phyloP scores from a whole-genome alignment of 2,888 invertebrate genomes.

The Nomada fabriciana region DNA sequence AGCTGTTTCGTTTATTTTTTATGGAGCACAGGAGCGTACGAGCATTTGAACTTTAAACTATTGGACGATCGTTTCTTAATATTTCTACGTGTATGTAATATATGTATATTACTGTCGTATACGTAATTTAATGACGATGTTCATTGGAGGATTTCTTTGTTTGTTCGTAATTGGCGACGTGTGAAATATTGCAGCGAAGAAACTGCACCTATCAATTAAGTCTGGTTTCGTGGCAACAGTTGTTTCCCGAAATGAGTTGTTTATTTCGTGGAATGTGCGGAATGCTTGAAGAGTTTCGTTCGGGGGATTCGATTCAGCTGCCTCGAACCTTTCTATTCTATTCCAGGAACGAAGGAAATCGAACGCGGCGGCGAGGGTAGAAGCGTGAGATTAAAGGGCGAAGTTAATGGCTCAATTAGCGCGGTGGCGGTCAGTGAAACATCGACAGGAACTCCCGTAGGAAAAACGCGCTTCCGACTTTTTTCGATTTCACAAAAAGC shows the following conservation, averaged over 20 bases:
- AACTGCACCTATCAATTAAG: not conserved
- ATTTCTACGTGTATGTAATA: too few relatives aligned
- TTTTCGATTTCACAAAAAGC: slow-evolving; percentile 44
- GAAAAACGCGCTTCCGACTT: slow-evolving; percentile 62
- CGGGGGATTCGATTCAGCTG: slow-evolving; percentile 49
- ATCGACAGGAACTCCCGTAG: slow-evolving; percentile 38
- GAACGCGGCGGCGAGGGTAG: slow-evolving; percentile 54
- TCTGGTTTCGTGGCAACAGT: not conserved
- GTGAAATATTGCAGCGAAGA: not conserved
- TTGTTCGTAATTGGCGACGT: not conserved
- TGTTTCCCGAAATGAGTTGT: slow-evolving; percentile 3
- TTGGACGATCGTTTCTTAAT: too few relatives aligned
- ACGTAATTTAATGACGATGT: too few relatives aligned
- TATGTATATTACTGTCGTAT: too few relatives aligned
- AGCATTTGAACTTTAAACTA: too few relatives aligned
- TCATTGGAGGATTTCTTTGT: not conserved
- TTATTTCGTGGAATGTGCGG: slow-evolving; percentile 12
- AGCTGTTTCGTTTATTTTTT: too few relatives aligned
- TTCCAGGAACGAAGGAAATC: slow-evolving; percentile 68
- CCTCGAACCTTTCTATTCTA: slow-evolving; percentile 46
- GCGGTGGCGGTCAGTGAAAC: slow-evolving; percentile 55
- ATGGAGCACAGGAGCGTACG: too few relatives aligned
- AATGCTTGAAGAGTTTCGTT: slow-evolving; percentile 33
- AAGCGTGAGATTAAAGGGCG: slow-evolving; percentile 70
- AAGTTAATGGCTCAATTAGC: slow-evolving; percentile 74